Evolutionary conservation across 2,888 invertebrate genomes (phyloP), one percentile per base, ranked within the genome.

Genomic region (Petrophora chlorosata): DNA sequence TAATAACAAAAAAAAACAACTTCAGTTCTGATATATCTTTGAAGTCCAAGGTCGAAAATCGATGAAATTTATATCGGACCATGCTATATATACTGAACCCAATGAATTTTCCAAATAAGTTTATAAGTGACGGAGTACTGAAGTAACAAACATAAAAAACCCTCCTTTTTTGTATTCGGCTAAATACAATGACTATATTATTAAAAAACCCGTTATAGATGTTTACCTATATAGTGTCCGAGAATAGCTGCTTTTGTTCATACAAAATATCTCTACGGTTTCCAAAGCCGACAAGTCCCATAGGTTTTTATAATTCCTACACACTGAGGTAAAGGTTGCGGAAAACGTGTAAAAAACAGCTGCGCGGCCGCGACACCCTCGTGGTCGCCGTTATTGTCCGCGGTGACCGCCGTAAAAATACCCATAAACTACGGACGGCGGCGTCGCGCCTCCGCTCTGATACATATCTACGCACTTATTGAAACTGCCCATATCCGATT

Each of bases 281-380:
- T 53, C 25, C 10, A 15, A 53, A 42, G 19, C 16, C 23, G 26
- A 35, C 34, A 53, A 58, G 41, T 61, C 58, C 70, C 70, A 35
- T 54, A 36, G 36, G 54, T 38, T 67, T 74, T 73, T 58, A 55
- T 34, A 54, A 62, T 67, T 70, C 70, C 56, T 66, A 56, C 65
- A 63, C 63, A 63, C 60, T 65, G 67, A 79, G 79, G 82, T 83
- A 76, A 76, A 82, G 71, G 76, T 77, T 77, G 77, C 76, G 76
- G 72, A 73, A 73, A 80, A 75, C 79, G 81, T 88, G 89, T 90
- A 93, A 93, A 93, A 92, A 92, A 91, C 92, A 92, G 92, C 92
- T 92, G 92, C 87, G 87, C 68, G 64, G 69, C 66, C 65, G 63
- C 76, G 76, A 73, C 85, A 79, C 88, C 85, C 85, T 79, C 75